Percentiles rank a stretch among this genome's conserved stretches.
These are phyloP conservation scores for Teleogryllus occipitalis DNA, from an alignment of 1,140 invertebrate genomes.

Conservation along the genomic window DNA sequence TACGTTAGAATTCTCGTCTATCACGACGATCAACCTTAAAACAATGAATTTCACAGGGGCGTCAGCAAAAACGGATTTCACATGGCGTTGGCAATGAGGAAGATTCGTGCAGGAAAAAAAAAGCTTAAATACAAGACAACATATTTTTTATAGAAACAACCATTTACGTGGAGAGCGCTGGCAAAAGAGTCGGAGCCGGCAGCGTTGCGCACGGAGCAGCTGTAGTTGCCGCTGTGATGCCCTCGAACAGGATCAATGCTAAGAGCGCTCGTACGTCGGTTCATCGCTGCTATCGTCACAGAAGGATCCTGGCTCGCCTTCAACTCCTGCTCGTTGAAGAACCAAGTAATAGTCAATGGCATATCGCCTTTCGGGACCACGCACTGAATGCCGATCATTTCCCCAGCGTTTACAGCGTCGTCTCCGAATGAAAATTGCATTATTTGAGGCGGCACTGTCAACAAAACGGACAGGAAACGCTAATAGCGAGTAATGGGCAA, in stretches of 20 bases:
- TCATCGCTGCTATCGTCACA: conserved; percentile 39
- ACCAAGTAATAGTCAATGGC: conserved; percentile 32
- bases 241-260: conserved; percentile 69
- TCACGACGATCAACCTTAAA: no score
- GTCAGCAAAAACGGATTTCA: no score
- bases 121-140: no score
- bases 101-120: no score
- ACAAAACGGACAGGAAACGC: neutral
- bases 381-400: conserved; percentile 35
- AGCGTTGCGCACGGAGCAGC: conserved; percentile 57
- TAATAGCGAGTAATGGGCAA: no score
- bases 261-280: conserved; percentile 63
- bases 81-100: no score
- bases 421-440: conserved; percentile 31
- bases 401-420: conserved; percentile 37
- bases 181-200: conserved; percentile 52
- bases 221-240: conserved; percentile 65
- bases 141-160: conserved; percentile 34
- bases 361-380: conserved; percentile 35
- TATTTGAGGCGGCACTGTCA: conserved; percentile 26
- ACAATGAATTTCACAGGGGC: no score
- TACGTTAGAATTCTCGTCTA: no score
- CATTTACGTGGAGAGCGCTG: conserved; percentile 53
- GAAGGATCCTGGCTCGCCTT: conserved; percentile 29
- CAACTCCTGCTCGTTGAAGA: conserved; percentile 28